Base-by-base conservation (phyloP, 2,113 vertebrate genomes). In the Elephantulus edwardii region DNA sequence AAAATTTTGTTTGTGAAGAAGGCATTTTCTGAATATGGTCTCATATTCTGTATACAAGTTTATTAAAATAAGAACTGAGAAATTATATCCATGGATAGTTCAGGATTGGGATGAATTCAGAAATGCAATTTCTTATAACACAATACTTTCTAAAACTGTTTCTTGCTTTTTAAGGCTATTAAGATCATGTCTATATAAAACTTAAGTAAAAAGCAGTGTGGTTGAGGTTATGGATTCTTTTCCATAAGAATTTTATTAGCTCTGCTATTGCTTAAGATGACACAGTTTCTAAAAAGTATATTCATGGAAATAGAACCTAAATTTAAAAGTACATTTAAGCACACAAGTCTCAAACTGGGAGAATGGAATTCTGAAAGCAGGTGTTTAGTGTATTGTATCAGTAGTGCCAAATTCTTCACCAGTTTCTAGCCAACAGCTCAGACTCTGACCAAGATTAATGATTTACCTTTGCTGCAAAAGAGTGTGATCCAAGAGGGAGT, bases 241-340 rank as follows among this genome's bases (percentile, higher is more conserved):
- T 88, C 44, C 13, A 33, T 79, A 72, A 85, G 38, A 79, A 71
- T 93, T 90, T 89, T 93, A 50, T 93, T 68, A 74, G 16, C 70
- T 74, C 83, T 95, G 77, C 84, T 96, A 86, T 93, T 97, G 93
- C 71, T 94, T 95, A 60, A 94, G 88, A 8, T 70, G 11, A 2
- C 93, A 78, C 30, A 80, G 58, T 94, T 94, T 93, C 82, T 97
- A 91, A 89, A 92, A 96, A 96, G 86, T 96, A 71, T 94, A 54
- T 95, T 96, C 96, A 24, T 95, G 74, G 70, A 94, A 93, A 62
- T 83, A 77, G 91, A 96, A 46, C 71, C 16, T 72, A 96, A 94
- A 88, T 91, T 75, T 6, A 28, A 96, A 66, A 84, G 28, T 93
- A 92, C 95, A 44, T 89, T 96, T 95, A 96, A 95, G 38, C 30